phyloP scores from a whole-genome alignment of 2,113 vertebrate genomes.

The Platysternon megacephalum region DNA sequence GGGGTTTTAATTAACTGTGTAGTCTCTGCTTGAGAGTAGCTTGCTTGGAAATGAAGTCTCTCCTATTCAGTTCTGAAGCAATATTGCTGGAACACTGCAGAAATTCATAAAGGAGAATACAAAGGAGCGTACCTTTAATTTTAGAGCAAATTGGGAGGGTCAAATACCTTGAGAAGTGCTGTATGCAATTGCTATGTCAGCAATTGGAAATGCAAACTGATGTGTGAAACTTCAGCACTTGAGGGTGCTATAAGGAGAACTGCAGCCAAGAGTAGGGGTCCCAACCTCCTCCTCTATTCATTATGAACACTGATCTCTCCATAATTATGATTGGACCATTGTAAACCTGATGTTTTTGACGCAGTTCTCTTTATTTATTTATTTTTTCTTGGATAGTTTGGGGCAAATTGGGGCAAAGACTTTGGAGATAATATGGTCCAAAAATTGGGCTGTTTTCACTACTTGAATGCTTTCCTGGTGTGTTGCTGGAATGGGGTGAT shows the following conservation, averaged over 20 bases:
- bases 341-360: not conserved
- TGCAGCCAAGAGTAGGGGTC: not conserved
- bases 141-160: not conserved
- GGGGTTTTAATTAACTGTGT: fast-evolving
- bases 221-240: not conserved
- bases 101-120: fast-evolving
- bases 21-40: not conserved
- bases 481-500: fast-evolving
- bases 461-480: not conserved
- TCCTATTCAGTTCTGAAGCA: not conserved
- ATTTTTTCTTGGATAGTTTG: not conserved
- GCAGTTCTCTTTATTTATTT: no score
- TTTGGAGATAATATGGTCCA: fast-evolving
- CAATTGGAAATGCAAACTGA: fast-evolving
- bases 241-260: no score
- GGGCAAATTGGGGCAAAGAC: not conserved
- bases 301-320: not conserved
- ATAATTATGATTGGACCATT: fast-evolving
- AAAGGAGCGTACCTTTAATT: not conserved
- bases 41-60: fast-evolving
- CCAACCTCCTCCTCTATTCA: not conserved
- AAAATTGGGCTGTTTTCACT: fast-evolving
- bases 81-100: fast-evolving
- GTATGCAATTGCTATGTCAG: not conserved
- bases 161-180: not conserved